Percentiles rank a stretch among this genome's conserved stretches.
Conservation (phyloP, 2,888 invertebrate genomes). For the Anticlea derivata region DNA sequence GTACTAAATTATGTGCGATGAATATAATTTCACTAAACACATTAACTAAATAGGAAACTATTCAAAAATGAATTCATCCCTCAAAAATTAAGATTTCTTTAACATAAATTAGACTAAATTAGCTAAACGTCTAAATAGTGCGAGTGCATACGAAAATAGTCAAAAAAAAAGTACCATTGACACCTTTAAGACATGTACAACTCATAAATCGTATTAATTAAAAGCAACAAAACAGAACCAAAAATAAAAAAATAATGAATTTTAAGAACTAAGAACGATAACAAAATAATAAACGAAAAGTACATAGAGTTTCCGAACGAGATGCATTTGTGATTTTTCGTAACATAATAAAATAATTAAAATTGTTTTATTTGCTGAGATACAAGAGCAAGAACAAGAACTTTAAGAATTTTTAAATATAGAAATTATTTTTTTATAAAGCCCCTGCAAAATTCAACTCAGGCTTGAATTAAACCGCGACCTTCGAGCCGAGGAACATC, state of each 20-base stretch:
- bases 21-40: conserved; percentile 29
- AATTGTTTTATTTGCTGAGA: conserved; percentile 2
- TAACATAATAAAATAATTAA: conserved; percentile 27
- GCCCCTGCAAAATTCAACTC: too few relatives aligned
- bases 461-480: too few relatives aligned
- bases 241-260: conserved; percentile 50
- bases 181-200: conserved; percentile 42
- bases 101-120: conserved; percentile 34
- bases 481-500: too few relatives aligned
- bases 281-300: conserved; percentile 62
- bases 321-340: conserved; percentile 47
- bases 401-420: too few relatives aligned
- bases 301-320: conserved; percentile 66
- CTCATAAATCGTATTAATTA: conserved; percentile 51
- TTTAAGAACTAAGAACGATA: conserved; percentile 68
- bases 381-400: too few relatives aligned
- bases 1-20: conserved; percentile 26
- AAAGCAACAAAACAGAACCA: conserved; percentile 69
- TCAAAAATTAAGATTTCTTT: conserved; percentile 27
- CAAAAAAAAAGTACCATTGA: conserved; percentile 38
- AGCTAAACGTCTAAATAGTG: conserved; percentile 40
- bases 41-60: conserved; percentile 15
- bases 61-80: conserved; percentile 19
- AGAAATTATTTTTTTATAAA: too few relatives aligned
- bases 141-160: conserved; percentile 27